Conservation (phyloP, 53 echinoderm and acorn worm species). For the Patiria pectinifera region DNA sequence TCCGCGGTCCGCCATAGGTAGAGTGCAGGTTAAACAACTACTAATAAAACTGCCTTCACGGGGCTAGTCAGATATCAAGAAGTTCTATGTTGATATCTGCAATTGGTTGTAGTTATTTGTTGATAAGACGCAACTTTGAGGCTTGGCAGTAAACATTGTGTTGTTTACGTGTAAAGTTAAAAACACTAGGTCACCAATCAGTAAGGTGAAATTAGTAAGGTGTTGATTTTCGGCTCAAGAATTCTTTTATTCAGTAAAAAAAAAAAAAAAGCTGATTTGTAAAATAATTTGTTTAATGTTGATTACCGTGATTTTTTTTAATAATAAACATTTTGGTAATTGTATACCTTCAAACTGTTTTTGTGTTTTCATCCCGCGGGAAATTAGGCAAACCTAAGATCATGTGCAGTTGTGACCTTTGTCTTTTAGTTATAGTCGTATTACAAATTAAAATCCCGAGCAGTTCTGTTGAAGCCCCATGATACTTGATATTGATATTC, state of each 20-base stretch:
- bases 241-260: too few relatives aligned
- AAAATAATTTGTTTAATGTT: too few relatives aligned
- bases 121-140: too few relatives aligned
- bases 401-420: not conserved
- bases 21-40: constrained; percentile 12
- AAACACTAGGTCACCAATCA: too few relatives aligned
- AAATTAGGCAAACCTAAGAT: not conserved
- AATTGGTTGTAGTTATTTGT: not conserved
- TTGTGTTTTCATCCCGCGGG: not conserved
- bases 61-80: not conserved
- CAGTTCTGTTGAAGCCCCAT: not conserved
- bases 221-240: too few relatives aligned
- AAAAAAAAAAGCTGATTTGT: too few relatives aligned
- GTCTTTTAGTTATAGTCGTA: not conserved
- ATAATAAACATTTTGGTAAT: too few relatives aligned
- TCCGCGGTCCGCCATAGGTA: not conserved
- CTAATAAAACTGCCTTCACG: not conserved
- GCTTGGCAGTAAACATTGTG: too few relatives aligned
- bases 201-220: too few relatives aligned
- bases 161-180: too few relatives aligned
- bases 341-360: too few relatives aligned
- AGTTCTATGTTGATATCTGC: not conserved
- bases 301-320: too few relatives aligned
- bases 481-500: not conserved
- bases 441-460: not conserved